These are phyloP conservation scores for Zoanthus gigantus DNA, from an alignment of 92 coral and sea anemone species.

Conservation along the genomic window DNA sequence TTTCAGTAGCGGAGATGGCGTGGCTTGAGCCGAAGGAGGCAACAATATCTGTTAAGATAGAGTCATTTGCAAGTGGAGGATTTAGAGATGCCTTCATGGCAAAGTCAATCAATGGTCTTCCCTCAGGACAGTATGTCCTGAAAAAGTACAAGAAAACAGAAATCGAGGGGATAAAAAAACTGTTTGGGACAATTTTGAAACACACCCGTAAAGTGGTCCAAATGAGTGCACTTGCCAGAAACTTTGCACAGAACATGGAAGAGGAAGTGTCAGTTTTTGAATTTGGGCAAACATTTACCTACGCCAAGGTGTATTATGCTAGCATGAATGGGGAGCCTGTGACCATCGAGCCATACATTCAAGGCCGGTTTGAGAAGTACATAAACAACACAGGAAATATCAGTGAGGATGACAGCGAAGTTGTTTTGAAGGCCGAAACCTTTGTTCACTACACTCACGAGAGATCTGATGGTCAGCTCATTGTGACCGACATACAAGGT, in stretches of 20 bases:
- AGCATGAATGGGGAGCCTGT: constrained; percentile 48
- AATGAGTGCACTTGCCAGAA: constrained; percentile 47
- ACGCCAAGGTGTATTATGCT: constrained; percentile 52
- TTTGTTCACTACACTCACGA: constrained; percentile 39
- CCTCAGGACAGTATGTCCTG: constrained; percentile 49
- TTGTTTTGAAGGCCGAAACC: constrained; percentile 34
- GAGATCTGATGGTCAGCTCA: constrained; percentile 28
- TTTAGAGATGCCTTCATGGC: constrained; percentile 56
- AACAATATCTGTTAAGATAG: constrained; percentile 31
- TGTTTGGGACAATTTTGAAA: constrained; percentile 29
- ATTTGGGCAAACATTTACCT: constrained; percentile 53
- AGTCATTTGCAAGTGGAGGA: constrained; percentile 46
- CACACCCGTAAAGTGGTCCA: constrained; percentile 62
- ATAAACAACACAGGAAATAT: constrained; percentile 26
- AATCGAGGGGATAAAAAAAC: constrained; percentile 33
- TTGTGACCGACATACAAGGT: constrained; percentile 39
- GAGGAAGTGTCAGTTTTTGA: constrained; percentile 8
- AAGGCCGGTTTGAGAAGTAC: constrained; percentile 30
- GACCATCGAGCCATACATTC: constrained; percentile 42
- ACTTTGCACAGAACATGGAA: constrained; percentile 42
- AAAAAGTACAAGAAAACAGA: constrained; percentile 45
- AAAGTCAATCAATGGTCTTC: constrained; percentile 42
- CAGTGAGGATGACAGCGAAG: constrained; percentile 19
- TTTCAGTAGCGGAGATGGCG: constrained; percentile 27
- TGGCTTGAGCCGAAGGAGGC: constrained; percentile 51